phyloP scores from a whole-genome alignment of 2,113 vertebrate genomes.

The Rattus rattus region DNA sequence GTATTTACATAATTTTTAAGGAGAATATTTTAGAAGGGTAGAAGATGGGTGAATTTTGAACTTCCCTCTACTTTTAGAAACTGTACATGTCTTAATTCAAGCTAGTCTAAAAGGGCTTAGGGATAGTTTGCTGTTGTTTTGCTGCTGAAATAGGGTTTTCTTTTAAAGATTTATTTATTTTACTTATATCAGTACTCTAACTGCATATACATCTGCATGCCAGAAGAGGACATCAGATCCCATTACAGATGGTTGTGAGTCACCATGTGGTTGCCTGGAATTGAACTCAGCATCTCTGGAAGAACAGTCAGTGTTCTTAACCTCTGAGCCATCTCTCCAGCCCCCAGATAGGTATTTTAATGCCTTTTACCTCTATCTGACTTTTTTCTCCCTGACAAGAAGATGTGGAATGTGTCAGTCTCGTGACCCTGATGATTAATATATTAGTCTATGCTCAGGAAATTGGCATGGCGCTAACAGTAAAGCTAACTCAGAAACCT shows the following conservation, averaged over 20 bases:
- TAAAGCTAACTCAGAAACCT: not conserved
- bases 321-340: too few species aligned
- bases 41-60: not conserved
- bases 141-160: not conserved
- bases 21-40: not conserved
- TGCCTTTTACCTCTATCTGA: not conserved
- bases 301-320: too few species aligned
- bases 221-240: too few species aligned
- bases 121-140: not conserved
- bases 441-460: not conserved
- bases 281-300: too few species aligned
- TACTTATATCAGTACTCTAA: too few species aligned
- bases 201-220: too few species aligned
- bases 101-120: not conserved
- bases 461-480: not conserved
- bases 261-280: too few species aligned
- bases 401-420: conserved; percentile 15
- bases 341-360: not conserved
- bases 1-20: too few species aligned
- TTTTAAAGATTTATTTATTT: too few species aligned
- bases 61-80: conserved; percentile 24
- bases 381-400: not conserved
- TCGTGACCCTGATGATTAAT: not conserved
- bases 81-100: conserved; percentile 39
- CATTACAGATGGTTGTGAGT: too few species aligned